A percentile compares a stretch with the other conserved stretches of the same genome.
phyloP scores from a whole-genome alignment of 2,797 vertebrate genomes.

The Phoebastria nigripes region DNA sequence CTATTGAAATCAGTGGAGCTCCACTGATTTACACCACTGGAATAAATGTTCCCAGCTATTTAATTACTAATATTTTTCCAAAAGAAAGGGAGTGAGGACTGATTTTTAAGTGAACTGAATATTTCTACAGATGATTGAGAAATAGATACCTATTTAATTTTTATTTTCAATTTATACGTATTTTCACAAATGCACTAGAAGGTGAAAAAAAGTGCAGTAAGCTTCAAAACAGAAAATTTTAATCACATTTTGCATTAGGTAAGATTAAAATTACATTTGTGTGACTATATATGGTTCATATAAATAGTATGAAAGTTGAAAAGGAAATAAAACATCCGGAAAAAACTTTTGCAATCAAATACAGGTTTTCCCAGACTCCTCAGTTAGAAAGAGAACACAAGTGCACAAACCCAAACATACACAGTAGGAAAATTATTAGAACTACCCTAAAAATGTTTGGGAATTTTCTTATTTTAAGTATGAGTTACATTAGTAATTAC shows the following conservation, averaged over 20 bases:
- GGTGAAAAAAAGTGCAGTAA: neutral
- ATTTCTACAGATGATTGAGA: neutral
- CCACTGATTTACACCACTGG: neutral
- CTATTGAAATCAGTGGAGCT: neutral
- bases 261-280: neutral
- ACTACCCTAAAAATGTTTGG: neutral
- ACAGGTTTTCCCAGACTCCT: neutral
- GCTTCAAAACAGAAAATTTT: neutral
- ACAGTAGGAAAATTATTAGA: neutral
- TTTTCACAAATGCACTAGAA: neutral
- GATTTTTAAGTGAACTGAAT: neutral
- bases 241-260: neutral
- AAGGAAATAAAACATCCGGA: neutral
- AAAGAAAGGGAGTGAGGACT: neutral
- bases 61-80: neutral
- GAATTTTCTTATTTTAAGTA: neutral
- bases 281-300: neutral
- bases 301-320: neutral
- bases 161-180: neutral
- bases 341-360: neutral
- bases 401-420: rapidly evolving
- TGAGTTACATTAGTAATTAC: neutral
- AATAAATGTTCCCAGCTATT: neutral
- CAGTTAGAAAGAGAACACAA: neutral
- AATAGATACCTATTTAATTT: neutral